Evolutionary conservation across 2,113 vertebrate genomes (phyloP), one percentile per base, ranked within the genome.

Genomic region (Centropristis striata): DNA sequence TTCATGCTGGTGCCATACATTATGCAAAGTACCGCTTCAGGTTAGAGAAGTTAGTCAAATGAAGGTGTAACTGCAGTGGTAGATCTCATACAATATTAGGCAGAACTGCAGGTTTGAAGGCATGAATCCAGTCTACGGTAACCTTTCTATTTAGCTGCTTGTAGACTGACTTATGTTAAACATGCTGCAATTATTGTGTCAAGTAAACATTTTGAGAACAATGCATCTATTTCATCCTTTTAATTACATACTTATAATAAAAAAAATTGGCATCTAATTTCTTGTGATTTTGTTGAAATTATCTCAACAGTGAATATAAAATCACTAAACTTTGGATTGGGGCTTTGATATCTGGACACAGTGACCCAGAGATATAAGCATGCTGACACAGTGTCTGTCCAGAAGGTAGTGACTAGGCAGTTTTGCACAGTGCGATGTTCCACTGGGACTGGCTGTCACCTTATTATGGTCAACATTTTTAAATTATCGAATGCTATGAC

Each of bases 1-100:
- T 74, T 85, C 70, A 61, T 86, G 68, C 64, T 32, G 61, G 85
- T 67, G 84, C 71, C 49, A 49, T 36, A 59, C 37, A 59, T 65
- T 23, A 47, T 66, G 60, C 12, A 12, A 80, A n/a, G 42, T 67
- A 13, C 51, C 27, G 47, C 47, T 15, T 69, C 23, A 46, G 57
- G 64, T 75, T 36, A 71, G 23, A 71, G 53, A 21, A 54, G 58
- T 8, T 37, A 53, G 74, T 63, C 47, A 28, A 39, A 27, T 44
- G 15, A 58, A 60, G 42, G 25, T 36, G 3, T 58, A 51, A 36
- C 46, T 44, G 28, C 44, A 81, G 25, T 20, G 25, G 10, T 70
- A 73, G 36, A 37, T 13, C 7, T 11, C 47, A 77, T 51, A 54
- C 20, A 27, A 4, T 13, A 64, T 50, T 32, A 47, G 61, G 66